Evolutionary conservation across 2,113 vertebrate species (phyloP), one percentile per base, ranked within the genome.

Genomic region (Cyphomyrus plagiostoma): DNA sequence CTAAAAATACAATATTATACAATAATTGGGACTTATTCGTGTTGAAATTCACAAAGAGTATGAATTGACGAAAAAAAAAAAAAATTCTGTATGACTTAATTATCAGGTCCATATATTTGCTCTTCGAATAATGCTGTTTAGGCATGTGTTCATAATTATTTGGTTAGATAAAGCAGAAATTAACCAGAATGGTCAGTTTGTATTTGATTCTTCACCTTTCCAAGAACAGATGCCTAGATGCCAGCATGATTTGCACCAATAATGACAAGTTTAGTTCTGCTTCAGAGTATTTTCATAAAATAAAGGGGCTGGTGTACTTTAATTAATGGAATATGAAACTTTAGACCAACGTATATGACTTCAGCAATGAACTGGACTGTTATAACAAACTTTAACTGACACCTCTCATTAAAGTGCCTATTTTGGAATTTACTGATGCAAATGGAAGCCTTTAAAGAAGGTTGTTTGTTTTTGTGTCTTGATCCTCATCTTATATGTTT

Each of bases 351-450:
- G 21, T 83, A 21, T 42, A 83, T 48, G 21, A 45, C 19, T 42
- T 9, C 80, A 45, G 80, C 39, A 83, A 83, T 48, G 82, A 48
- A 84, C 21, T 84, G 45, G 82, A 84, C 82, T 84, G 82, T 84
- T 84, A 84, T 48, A 46, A 84, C 39, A 84, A 84, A 80, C 58
- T 70, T 82, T 39, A 82, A 82, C 82, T 46, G 39, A 48, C 45
- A 84, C 45, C 19, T 84, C 19, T 84, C 45, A 46, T 84, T 84
- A 46, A 84, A 84, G 82, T 84, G 82, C 82, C 82, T 84, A 84
- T 84, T 48, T 46, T 84, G 45, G 45, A 84, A 23, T 84, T 84
- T 46, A 23, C 45, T 84, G 82, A 84, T 84, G 82, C 82, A 84
- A 84, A 84, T 80, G 74, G 70, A 42, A 80, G 30, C 74, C 35